These are phyloP conservation scores for Ceratina japonica DNA, from an alignment of 1,140 invertebrate species.

Conservation along the genomic window DNA sequence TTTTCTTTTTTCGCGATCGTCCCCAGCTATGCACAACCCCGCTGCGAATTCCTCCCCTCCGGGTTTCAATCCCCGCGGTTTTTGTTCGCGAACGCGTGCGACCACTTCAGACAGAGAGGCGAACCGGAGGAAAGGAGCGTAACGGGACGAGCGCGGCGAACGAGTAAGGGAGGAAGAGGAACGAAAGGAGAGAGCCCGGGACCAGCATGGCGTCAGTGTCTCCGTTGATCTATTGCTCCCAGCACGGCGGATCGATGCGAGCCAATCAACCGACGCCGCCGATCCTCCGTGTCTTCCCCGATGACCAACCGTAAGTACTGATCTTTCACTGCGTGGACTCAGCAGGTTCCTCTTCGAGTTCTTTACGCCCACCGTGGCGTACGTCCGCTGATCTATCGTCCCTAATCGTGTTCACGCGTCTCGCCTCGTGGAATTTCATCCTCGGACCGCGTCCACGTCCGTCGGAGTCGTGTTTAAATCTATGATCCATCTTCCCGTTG, in stretches of 20 bases:
- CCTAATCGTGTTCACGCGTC: not conserved
- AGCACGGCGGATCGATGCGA: conserved; percentile 63
- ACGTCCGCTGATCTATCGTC: too few species aligned
- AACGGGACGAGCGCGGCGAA: not conserved
- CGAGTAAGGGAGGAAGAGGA: not conserved
- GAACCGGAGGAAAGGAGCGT: not conserved
- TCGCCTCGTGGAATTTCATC: not conserved
- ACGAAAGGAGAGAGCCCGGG: conserved; percentile 8
- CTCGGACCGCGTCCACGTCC: too few species aligned
- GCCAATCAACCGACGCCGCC: conserved; percentile 62
- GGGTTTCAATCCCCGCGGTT: not conserved
- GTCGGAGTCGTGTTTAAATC: too few species aligned
- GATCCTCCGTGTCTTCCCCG: conserved; percentile 52
- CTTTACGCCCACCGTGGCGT: conserved; percentile 23
- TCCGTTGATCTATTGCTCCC: conserved; percentile 63
- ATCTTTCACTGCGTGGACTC: conserved; percentile 44
- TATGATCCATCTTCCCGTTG: too few species aligned
- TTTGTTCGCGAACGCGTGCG: not conserved
- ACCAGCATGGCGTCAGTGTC: conserved; percentile 62
- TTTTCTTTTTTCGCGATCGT: not conserved
- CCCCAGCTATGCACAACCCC: not conserved
- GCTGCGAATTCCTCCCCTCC: not conserved
- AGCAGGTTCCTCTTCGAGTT: conserved; percentile 43
- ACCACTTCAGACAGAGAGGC: not conserved
- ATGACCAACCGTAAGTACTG: conserved; percentile 55